Evolutionary conservation across 2,113 vertebrate species (phyloP).

Genomic region (Sminthopsis crassicaudata): DNA sequence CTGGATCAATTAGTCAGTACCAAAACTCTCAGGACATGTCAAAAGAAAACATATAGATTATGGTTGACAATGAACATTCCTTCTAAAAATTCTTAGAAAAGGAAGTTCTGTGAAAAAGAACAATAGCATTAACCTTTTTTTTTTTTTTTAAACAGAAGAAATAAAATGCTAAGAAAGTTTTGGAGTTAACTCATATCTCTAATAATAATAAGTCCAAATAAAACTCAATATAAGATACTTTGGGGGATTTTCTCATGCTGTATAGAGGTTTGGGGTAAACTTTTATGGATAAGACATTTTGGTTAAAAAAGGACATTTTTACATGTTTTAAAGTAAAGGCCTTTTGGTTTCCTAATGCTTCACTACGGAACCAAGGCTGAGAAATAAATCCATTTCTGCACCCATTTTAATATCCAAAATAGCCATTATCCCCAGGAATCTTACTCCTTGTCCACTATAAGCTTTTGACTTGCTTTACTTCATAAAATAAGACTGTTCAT

Average conservation of each 20-base stretch:
- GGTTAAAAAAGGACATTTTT: neutral
- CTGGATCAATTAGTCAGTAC: neutral
- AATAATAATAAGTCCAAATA: neutral
- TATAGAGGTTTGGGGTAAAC: neutral
- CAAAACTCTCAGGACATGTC: neutral
- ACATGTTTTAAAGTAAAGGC: neutral
- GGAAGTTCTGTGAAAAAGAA: slow-evolving; percentile 19
- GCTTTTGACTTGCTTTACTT: neutral
- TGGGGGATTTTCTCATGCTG: neutral
- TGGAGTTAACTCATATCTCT: neutral
- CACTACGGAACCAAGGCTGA: neutral
- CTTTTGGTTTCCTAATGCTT: neutral
- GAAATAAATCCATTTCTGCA: neutral
- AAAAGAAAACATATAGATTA: neutral
- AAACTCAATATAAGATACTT: neutral
- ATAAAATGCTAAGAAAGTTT: neutral
- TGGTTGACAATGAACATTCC: neutral
- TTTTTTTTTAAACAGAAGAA: neutral
- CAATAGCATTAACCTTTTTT: neutral
- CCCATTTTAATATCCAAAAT: too few species aligned
- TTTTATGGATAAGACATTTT: neutral
- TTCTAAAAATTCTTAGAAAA: neutral
- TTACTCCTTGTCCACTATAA: neutral
- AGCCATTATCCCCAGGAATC: neutral
- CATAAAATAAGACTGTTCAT: neutral